Evolutionary conservation across 2,113 vertebrate genomes (phyloP).

Genomic region (Rhinoderma darwinii): DNA sequence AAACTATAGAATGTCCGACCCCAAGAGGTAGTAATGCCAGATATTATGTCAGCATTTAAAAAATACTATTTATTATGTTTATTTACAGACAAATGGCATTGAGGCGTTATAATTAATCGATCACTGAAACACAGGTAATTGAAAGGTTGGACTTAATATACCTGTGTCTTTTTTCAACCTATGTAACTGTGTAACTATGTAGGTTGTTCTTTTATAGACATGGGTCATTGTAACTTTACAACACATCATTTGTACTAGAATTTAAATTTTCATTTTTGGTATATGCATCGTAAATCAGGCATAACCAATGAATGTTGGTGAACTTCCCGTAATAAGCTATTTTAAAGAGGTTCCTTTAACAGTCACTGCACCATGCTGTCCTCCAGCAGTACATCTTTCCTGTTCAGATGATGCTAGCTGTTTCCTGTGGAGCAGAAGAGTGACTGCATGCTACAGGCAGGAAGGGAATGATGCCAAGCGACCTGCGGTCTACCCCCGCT

Average conservation of each 20-base stretch:
- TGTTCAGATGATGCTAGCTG: slow-evolving; percentile 42
- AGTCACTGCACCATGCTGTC: slow-evolving; percentile 16
- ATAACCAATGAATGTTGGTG: slow-evolving; percentile 16
- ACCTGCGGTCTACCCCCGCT: not conserved
- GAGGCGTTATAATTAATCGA: too few species aligned
- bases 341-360: slow-evolving; percentile 38
- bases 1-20: too few species aligned
- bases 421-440: slow-evolving; percentile 48
- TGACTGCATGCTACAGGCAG: not conserved
- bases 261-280: not conserved
- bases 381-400: slow-evolving; percentile 51
- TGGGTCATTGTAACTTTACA: not conserved
- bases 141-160: too few species aligned
- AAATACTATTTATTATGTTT: too few species aligned
- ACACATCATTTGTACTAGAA: not conserved
- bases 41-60: too few species aligned
- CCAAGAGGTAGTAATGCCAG: too few species aligned
- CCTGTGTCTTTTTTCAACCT: too few species aligned
- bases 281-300: slow-evolving; percentile 41
- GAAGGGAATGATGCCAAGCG: slow-evolving; percentile 9
- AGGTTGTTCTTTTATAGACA: too few species aligned
- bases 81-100: too few species aligned
- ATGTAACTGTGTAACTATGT: too few species aligned
- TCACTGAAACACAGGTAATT: too few species aligned
- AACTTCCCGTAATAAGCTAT: slow-evolving; percentile 48